Base-by-base conservation (phyloP, 2,888 invertebrate genomes). In the Ditylenchus weischeri region DNA sequence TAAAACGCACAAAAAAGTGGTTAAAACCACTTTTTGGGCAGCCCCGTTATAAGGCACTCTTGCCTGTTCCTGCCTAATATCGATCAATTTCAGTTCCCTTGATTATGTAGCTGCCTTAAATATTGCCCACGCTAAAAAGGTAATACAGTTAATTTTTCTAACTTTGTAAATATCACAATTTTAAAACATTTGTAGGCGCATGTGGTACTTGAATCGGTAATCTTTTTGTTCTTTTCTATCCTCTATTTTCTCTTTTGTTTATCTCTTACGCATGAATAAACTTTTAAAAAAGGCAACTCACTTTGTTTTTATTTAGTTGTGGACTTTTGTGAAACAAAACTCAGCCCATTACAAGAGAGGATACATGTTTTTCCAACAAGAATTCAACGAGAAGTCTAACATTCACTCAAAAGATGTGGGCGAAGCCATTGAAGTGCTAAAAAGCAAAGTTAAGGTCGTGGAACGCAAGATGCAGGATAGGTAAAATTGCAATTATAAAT, bases 21-120 rank as follows among this genome's bases (percentile, higher is more conserved):
- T n/a, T n/a, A n/a, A n/a, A n/a, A n/a, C n/a, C n/a, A n/a, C n/a
- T n/a, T n/a, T n/a, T n/a, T n/a, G n/a, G n/a, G n/a, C n/a, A n/a
- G n/a, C n/a, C n/a, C n/a, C n/a, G n/a, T n/a, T n/a, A n/a, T n/a
- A n/a, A n/a, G n/a, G n/a, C n/a, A n/a, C n/a, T n/a, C n/a, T n/a
- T n/a, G n/a, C n/a, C n/a, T n/a, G n/a, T n/a, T n/a, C n/a, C n/a
- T n/a, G n/a, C n/a, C n/a, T n/a, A n/a, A n/a, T n/a, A n/a, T n/a
- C n/a, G n/a, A n/a, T n/a, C n/a, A n/a, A n/a, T n/a, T n/a, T n/a
- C n/a, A n/a, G n/a, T n/a, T n/a, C n/a, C n/a, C 59, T 96, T 68
- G 93, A 95, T 84, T 94, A 95, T 84, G 91, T 94, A 15, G 92
- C 91, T 85, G 90, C 90, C 82, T 84, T 87, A 69, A 79, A 80